phyloP scores from a whole-genome alignment of 2,888 invertebrate genomes.

The Stenichneumon culpator region DNA sequence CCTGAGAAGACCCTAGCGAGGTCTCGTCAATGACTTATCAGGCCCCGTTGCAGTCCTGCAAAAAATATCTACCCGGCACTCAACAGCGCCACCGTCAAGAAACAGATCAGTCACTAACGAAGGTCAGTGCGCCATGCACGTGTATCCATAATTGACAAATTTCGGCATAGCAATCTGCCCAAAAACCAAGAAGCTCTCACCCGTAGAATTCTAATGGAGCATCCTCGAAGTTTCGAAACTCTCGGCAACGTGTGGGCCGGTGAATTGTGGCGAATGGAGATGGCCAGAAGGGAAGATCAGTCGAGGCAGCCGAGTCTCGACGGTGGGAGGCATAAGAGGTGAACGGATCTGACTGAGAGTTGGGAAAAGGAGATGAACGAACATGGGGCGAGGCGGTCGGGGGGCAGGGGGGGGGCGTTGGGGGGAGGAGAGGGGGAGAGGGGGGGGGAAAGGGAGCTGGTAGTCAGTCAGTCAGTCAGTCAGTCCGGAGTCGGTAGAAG shows the following conservation, averaged over 20 bases:
- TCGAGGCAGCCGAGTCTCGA: conserved; percentile 42
- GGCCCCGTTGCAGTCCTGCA: no score
- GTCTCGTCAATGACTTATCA: no score
- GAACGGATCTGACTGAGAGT: conserved; percentile 54
- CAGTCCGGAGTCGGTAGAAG: conserved; percentile 67
- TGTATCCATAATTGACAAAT: background rate
- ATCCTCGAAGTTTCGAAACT: background rate
- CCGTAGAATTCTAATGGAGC: background rate
- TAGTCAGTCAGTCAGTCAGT: conserved; percentile 75
- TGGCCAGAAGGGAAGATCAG: conserved; percentile 24
- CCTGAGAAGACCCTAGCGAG: no score
- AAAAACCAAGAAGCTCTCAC: no score
- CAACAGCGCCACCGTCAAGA: no score
- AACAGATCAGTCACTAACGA: no score
- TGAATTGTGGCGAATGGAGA: conserved; percentile 40
- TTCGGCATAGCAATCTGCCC: background rate
- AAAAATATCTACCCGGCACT: no score
- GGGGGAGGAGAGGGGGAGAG: conserved; percentile 48
- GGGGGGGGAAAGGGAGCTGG: conserved; percentile 48
- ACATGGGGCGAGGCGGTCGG: conserved; percentile 17
- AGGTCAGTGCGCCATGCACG: background rate
- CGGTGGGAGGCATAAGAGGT: conserved; percentile 47
- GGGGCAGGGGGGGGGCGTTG: background rate
- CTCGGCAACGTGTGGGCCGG: conserved; percentile 3
- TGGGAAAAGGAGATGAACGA: conserved; percentile 38